These are phyloP conservation scores for Cheilosia urbana DNA, from an alignment of 2,888 invertebrate species.

Conservation along the genomic window DNA sequence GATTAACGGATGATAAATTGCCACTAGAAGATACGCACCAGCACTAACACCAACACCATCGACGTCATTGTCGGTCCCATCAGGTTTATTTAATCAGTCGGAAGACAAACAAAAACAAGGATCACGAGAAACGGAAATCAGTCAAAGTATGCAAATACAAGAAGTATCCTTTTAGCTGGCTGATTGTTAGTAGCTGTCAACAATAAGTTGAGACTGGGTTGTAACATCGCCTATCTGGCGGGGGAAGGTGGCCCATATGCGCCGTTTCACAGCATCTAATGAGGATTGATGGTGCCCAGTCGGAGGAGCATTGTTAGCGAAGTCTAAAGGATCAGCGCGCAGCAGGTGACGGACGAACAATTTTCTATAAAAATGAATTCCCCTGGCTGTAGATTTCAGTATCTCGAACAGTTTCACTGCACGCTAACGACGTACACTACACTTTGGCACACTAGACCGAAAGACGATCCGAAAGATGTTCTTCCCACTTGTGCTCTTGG, in stretches of 20 bases:
- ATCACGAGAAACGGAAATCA: constrained; percentile 58
- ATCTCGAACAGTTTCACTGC: constrained; percentile 46
- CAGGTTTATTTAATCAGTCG: constrained; percentile 70
- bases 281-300: constrained; percentile 69
- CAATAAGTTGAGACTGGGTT: constrained; percentile 52
- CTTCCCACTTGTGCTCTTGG: constrained; percentile 64
- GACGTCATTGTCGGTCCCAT: constrained; percentile 44
- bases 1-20: constrained; percentile 73
- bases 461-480: constrained; percentile 60
- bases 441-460: background rate
- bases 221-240: constrained; percentile 25
- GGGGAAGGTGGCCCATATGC: constrained; percentile 5
- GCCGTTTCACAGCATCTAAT: constrained; percentile 41
- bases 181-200: constrained; percentile 53
- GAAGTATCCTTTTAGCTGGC: constrained; percentile 39
- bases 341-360: constrained; percentile 62
- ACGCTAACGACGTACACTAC: constrained; percentile 29
- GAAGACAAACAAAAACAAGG: constrained; percentile 64
- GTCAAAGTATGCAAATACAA: constrained; percentile 63
- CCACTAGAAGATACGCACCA: constrained; percentile 58
- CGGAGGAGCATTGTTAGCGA: constrained; percentile 50
- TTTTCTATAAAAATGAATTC: constrained; percentile 69
- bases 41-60: constrained; percentile 7
- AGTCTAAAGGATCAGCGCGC: constrained; percentile 49
- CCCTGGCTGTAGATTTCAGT: constrained; percentile 51